Evolutionary conservation across 2,888 invertebrate species (phyloP), one percentile per base, ranked within the genome.

Genomic region (Heliconius ismenius): DNA sequence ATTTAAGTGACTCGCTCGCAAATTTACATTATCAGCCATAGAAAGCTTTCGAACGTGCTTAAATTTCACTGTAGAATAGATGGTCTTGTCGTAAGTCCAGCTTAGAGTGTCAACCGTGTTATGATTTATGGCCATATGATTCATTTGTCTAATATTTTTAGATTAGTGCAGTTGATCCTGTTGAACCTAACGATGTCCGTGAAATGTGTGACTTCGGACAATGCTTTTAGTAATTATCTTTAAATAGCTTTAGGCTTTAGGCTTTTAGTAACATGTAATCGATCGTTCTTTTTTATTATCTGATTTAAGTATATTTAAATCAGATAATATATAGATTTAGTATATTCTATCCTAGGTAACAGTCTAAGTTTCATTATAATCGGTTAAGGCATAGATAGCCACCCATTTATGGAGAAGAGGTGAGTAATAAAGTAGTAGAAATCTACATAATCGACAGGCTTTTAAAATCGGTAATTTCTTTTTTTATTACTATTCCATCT

Each of bases 141-240:
- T 80, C 76, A 78, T 76, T 75, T 76, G 76, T 76, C 73, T 68
- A 77, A 70, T 79, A 77, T 78, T 80, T 78, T 78, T 74, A 76
- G 78, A 78, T 69, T 73, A 72, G 26, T 24, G 28, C 58, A 21
- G 64, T 70, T 68, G 26, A 73, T 75, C 43, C 74, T 68, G 26
- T 64, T 64, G 69, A 43, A 18, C 7, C 7, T 49, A 18, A 49
- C 75, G 68, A 67, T 36, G 36, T 26, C 65, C 72, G 72, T 65
- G 28, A 28, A 73, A 78, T 73, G n/a, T 69, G 24, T 69, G 36
- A 24, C 32, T 43, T 39, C 62, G 54, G 26, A 62, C 39, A 73
- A 78, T 72, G 63, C 32, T 24, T 73, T 18, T 18, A 58, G 28
- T n/a, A 39, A 49, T 36, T 54, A 28, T 65, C n/a, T 54, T 54